These are phyloP conservation scores for Drosophila tristis DNA, from an alignment of 1,140 invertebrate genomes.

Conservation along the genomic window DNA sequence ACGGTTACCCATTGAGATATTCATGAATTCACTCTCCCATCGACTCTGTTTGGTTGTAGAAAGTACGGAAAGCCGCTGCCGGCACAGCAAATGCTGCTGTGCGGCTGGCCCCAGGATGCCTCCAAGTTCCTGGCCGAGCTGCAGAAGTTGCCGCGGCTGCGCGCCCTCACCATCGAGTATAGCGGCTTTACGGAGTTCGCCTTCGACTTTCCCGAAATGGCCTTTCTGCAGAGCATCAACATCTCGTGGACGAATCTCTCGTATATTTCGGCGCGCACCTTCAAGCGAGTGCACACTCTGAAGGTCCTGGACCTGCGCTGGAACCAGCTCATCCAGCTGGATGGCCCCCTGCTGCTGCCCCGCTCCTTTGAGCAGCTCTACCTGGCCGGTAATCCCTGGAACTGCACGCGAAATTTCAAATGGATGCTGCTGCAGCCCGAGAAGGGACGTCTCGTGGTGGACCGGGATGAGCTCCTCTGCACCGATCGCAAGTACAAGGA, in stretches of 20 bases:
- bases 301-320: constrained; percentile 85
- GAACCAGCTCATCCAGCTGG: constrained; percentile 84
- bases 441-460: constrained; percentile 84
- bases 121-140: constrained; percentile 73
- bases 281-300: constrained; percentile 78
- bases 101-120: constrained; percentile 72
- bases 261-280: constrained; percentile 75
- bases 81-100: constrained; percentile 61
- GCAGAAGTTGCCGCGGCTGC: constrained; percentile 72
- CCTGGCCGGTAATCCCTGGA: constrained; percentile 86
- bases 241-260: constrained; percentile 84
- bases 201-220: constrained; percentile 80
- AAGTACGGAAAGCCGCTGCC: constrained; percentile 25
- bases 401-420: constrained; percentile 85
- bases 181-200: constrained; percentile 81
- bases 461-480: constrained; percentile 85
- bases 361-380: constrained; percentile 81
- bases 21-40: not conserved
- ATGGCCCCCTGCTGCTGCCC: constrained; percentile 76
- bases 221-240: constrained; percentile 83
- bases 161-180: constrained; percentile 78
- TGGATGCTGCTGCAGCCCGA: constrained; percentile 85
- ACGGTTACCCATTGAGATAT: not conserved
- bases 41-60: not conserved
- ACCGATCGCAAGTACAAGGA: constrained; percentile 84